Conservation (phyloP, 2,113 vertebrate species). For the Bufo bufo region DNA sequence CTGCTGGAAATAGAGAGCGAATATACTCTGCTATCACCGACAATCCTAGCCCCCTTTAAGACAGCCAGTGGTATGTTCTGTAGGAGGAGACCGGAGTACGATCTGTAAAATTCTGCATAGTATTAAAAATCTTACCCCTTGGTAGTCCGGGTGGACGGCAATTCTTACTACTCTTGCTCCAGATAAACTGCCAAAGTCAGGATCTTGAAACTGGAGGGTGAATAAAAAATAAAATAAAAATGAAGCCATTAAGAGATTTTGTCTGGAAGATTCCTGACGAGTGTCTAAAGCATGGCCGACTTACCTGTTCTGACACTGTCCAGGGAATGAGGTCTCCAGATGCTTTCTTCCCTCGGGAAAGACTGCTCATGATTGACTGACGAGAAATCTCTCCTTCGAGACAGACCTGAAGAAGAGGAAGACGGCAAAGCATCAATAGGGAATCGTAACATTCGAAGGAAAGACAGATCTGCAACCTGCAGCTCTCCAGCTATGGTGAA, state of each 20-base stretch:
- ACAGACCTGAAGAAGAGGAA: slow-evolving; percentile 79
- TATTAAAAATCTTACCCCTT: slow-evolving; percentile 79
- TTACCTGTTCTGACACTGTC: slow-evolving; percentile 96
- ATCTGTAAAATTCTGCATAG: too few species aligned
- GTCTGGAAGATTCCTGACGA: not conserved
- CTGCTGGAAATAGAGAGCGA: too few species aligned
- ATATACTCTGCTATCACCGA: too few species aligned
- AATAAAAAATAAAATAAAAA: not conserved
- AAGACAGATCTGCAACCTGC: too few species aligned
- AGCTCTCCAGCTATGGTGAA: too few species aligned
- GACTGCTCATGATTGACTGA: slow-evolving; percentile 91
- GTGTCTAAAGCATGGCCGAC: not conserved
- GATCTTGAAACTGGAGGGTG: slow-evolving; percentile 87
- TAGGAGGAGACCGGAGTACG: too few species aligned
- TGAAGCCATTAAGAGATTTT: not conserved
- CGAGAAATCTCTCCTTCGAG: slow-evolving; percentile 95
- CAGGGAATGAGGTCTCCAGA: slow-evolving; percentile 97
- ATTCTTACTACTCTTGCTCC: slow-evolving; percentile 92
- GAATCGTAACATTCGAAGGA: too few species aligned
- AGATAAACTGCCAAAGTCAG: slow-evolving; percentile 89
- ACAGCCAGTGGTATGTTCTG: too few species aligned
- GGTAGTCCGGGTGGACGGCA: slow-evolving; percentile 96
- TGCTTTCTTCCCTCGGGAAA: slow-evolving; percentile 94
- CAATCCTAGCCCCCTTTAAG: too few species aligned
- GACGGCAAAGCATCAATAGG: not conserved